Conservation (phyloP, 2,888 invertebrate genomes). For the Andricus curvator region DNA sequence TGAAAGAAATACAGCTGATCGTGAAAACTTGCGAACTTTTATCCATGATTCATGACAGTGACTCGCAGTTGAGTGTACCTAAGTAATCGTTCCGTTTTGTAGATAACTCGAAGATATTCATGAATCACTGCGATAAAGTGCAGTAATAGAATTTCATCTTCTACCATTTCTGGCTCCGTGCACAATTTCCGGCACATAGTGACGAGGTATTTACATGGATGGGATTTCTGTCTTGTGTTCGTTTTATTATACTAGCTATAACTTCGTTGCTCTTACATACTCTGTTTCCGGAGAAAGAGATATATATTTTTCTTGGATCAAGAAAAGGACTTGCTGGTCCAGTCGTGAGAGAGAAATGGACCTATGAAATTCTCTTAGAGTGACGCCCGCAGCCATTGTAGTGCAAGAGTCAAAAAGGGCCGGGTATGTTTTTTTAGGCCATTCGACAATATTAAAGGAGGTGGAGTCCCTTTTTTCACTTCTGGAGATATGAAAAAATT, state of each 20-base stretch:
- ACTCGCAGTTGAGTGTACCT: constrained; percentile 6
- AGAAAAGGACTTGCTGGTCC: constrained; percentile 10
- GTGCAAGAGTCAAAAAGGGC: constrained; percentile 38
- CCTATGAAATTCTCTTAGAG: constrained; percentile 49
- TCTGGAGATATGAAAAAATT: background rate
- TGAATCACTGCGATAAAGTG: constrained; percentile 34
- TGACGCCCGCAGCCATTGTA: constrained; percentile 47
- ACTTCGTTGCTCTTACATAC: background rate
- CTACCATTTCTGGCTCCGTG: constrained; percentile 16
- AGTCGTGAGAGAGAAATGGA: constrained; percentile 40
- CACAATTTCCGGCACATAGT: constrained; percentile 17
- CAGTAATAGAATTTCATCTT: constrained; percentile 39
- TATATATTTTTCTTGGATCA: constrained; percentile 32
- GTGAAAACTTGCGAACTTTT: constrained; percentile 24
- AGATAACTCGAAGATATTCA: constrained; percentile 28
- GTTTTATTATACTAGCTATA: constrained; percentile 19
- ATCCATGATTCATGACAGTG: constrained; percentile 17
- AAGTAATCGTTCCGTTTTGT: constrained; percentile 18
- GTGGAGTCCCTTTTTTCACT: background rate
- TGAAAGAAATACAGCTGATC: background rate
- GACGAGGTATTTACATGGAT: constrained; percentile 32
- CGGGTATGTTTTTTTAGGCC: background rate
- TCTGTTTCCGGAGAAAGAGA: constrained; percentile 7
- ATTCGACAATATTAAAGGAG: constrained; percentile 5
- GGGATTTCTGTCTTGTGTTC: constrained; percentile 5